These are phyloP conservation scores for Sycophila texana DNA, from an alignment of 2,888 invertebrate species.

Conservation along the genomic window DNA sequence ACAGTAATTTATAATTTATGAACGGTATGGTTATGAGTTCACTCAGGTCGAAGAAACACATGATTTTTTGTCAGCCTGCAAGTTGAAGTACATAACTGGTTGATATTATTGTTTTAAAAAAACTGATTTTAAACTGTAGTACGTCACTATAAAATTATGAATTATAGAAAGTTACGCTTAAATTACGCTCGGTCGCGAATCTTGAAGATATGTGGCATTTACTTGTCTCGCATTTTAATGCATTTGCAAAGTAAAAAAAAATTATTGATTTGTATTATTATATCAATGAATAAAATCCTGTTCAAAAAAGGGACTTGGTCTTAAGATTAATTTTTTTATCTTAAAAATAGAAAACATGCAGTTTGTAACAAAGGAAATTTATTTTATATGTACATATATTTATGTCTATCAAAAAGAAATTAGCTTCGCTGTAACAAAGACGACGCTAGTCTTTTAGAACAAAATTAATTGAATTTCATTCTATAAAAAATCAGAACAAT, in stretches of 20 bases:
- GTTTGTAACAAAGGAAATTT: not conserved
- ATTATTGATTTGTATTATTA: conserved; percentile 52
- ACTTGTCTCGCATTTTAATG: conserved; percentile 50
- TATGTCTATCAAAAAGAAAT: no score
- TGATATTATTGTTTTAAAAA: conserved; percentile 23
- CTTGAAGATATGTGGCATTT: conserved; percentile 24
- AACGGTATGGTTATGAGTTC: conserved; percentile 23
- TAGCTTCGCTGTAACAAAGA: no score
- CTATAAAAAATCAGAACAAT: no score
- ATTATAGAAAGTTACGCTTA: conserved; percentile 34
- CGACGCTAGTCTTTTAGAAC: no score
- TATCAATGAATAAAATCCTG: conserved; percentile 53
- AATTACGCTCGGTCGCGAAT: conserved; percentile 16
- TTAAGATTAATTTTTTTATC: not conserved
- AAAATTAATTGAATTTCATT: no score
- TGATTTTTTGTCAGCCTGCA: conserved; percentile 16
- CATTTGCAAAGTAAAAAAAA: conserved; percentile 51
- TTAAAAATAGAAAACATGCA: not conserved
- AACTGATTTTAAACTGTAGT: conserved; percentile 24
- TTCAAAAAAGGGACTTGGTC: conserved; percentile 23
- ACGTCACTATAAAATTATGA: conserved; percentile 30
- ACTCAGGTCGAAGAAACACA: conserved; percentile 33
- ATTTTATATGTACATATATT: conserved; percentile 1
- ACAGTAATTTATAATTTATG: conserved; percentile 20
- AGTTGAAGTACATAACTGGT: conserved; percentile 20